Evolutionary conservation across 2,113 vertebrate species (phyloP), one percentile per base, ranked within the genome.

Genomic region (Cyanocitta stelleri): DNA sequence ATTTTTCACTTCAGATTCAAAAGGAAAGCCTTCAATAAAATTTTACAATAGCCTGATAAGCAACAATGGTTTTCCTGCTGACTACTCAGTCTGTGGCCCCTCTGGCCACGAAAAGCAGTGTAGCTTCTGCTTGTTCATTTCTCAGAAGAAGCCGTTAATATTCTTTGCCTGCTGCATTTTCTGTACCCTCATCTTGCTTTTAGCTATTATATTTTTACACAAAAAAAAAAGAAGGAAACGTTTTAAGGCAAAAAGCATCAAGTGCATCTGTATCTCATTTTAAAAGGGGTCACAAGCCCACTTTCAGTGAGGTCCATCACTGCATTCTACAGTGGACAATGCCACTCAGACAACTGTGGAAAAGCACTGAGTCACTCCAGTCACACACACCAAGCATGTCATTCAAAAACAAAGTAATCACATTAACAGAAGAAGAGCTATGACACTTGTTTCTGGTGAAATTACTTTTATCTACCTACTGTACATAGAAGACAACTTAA

Each of bases 1-100:
- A 78, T 98, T 99, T 95, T 99, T 99, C 96, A 98, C 97, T 63
- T 98, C 99, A 1, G 98, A 98, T 66, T 98, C 98, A 52, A 98
- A 97, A 97, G 98, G 98, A 71, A 99, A 99, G 86, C 97, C 98
- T 32, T 99, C 99, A 3, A 71, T 98, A 14, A 66, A 95, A 30
- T 92, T 98, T 54, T 99, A 99, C 97, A 98, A 97, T 48, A 95
- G 97, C 35, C 94, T 99, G n/a, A 98, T 99, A 75, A 91, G 90
- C 77, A 97, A 54, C 54, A 95, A 97, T 0, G 99, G 99, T 35
- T 98, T 99, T 79, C 98, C 98, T 15, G 89, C 90, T 2, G 91
- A 97, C 39, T 67, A 69, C 18, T 81, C 88, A 2, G 54, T 24
- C 29, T 99, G 98, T 16, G 20, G 30, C 13, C 26, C 64, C 16